These are phyloP conservation scores for Dusona sp. DNA, from an alignment of 2,888 invertebrate species.

Conservation along the genomic window DNA sequence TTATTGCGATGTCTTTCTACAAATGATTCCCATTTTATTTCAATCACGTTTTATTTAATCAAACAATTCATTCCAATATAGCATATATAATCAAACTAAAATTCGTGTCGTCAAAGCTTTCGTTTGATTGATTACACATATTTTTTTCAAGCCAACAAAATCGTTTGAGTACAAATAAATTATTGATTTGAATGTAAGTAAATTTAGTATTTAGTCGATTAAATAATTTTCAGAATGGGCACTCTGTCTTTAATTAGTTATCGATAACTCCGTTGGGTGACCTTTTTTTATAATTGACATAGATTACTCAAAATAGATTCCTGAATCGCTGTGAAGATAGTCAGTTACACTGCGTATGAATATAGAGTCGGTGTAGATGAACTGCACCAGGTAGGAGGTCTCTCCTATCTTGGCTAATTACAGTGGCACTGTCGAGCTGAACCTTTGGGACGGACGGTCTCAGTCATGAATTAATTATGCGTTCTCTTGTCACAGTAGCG, in stretches of 20 bases:
- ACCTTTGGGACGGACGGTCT: conserved; percentile 73
- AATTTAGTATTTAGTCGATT: neutral
- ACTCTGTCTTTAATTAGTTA: neutral
- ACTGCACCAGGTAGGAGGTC: conserved; percentile 71
- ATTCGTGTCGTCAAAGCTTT: neutral
- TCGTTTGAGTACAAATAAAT: neutral
- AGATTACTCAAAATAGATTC: conserved; percentile 38
- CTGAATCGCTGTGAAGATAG: neutral
- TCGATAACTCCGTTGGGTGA: conserved; percentile 20
- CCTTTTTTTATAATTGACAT: conserved; percentile 3
- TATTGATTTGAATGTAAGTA: neutral
- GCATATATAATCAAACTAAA: neutral
- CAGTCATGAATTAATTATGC: conserved; percentile 81
- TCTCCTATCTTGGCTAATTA: conserved; percentile 81
- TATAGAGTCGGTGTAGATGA: conserved; percentile 35
- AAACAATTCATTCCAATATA: neutral
- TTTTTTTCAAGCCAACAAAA: neutral
- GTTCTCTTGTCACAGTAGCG: conserved; percentile 60
- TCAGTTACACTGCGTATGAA: neutral
- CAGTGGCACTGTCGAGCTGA: conserved; percentile 77
- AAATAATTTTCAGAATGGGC: neutral
- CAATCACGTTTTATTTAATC: conserved; percentile 7
- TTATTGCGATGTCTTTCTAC: conserved; percentile 13
- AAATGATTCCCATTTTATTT: conserved; percentile 23
- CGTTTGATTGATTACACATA: no score